A percentile compares a stretch with the other conserved stretches of the same genome.
Evolutionary conservation across 2,113 vertebrate genomes (phyloP).

Genomic region (Catharus fuscescens): DNA sequence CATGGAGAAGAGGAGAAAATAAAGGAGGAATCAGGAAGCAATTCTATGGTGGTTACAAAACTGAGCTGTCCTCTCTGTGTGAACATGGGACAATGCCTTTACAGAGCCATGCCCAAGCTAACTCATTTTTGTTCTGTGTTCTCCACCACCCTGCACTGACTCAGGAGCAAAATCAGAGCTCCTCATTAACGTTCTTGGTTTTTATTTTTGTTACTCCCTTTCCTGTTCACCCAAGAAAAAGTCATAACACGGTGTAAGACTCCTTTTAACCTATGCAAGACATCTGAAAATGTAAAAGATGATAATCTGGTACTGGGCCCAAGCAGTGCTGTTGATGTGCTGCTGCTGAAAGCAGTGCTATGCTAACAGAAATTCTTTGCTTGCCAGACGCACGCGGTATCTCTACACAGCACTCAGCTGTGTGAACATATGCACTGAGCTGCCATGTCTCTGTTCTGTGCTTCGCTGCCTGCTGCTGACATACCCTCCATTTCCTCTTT

Average conservation of each 20-base stretch:
- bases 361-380: constrained; percentile 32
- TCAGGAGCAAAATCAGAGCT: background rate
- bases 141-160: background rate
- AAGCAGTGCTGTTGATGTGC: background rate
- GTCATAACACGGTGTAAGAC: background rate
- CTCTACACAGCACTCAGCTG: constrained; percentile 19
- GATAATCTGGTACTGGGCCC: background rate
- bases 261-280: background rate
- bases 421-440: constrained; percentile 42
- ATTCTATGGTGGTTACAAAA: background rate
- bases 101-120: accelerated
- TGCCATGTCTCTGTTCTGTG: constrained; percentile 29
- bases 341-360: constrained; percentile 41
- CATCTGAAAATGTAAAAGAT: background rate
- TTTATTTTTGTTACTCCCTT: background rate
- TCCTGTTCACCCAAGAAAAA: background rate
- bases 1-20: background rate
- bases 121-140: background rate
- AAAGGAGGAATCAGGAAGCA: background rate
- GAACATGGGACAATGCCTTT: background rate
- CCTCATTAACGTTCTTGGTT: background rate
- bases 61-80: background rate
- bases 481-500: constrained; percentile 39
- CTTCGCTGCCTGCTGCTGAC: constrained; percentile 29
- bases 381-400: background rate